Base-by-base conservation (phyloP, 2,888 invertebrate species). In the Microctonus hyperodae region DNA sequence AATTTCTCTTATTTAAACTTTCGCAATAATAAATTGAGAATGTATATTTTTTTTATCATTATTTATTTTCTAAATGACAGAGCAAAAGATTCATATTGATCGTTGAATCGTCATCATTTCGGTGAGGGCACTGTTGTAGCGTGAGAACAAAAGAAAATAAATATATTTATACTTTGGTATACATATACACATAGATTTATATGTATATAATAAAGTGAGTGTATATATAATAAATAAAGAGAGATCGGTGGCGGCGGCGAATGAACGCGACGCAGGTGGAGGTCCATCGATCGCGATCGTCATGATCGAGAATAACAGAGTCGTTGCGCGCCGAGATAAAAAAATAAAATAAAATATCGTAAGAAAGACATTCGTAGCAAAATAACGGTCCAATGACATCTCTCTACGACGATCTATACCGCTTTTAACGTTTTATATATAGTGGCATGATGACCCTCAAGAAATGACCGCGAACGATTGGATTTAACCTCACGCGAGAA, bases 371-470 rank as follows among this genome's bases (percentile, higher is more conserved):
- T 44, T 16, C 44, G 16, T 44, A 44, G 44, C 44, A 44, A 44
- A 44, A 44, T 44, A 44, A 44, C 44, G 44, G 44, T 44, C 44
- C 44, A 44, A 20, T 44, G 44, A 44, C 44, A 44, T 44, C 44
- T 44, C 44, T 44, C 10, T 35, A 35, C 44, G 44, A 44, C 44
- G 16, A 44, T 44, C 44, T 16, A 16, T n/a, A 44, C 16, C 44
- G 44, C 16, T 44, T 7, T 16, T 44, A 44, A 7, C 9, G 16
- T 44, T 44, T 16, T 44, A 7, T 44, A 7, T 44, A n/a, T 44
- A 16, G 16, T 16, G 16, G 44, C 44, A 5, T 44, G 44, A 44
- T 44, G 44, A 44, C 44, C 44, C 44, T 44, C 16, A n/a, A 44
- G 16, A 44, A 44, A 16, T 44, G 44, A 44, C 44, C 44, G 44